Evolutionary conservation across 2,888 invertebrate genomes (phyloP).

Genomic region (Acheta domesticus): DNA sequence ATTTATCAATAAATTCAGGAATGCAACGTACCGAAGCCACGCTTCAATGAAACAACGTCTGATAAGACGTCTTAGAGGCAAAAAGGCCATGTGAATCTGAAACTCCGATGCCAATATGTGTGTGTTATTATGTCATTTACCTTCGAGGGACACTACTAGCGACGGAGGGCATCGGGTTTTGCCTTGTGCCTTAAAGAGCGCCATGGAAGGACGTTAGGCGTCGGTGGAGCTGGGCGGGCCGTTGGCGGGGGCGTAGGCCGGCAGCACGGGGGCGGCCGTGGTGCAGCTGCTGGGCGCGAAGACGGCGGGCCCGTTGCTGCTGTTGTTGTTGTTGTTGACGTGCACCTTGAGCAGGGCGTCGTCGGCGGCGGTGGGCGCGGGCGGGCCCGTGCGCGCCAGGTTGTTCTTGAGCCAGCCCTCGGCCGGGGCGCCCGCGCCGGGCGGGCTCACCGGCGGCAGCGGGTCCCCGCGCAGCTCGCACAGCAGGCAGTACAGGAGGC

Average conservation of each 20-base stretch:
- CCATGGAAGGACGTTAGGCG: not conserved
- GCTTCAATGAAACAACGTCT: too few relatives aligned
- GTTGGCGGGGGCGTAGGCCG: not conserved
- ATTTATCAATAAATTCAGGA: too few relatives aligned
- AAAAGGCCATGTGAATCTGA: too few relatives aligned
- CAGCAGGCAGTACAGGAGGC: slow-evolving; percentile 5
- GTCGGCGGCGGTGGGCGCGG: not conserved
- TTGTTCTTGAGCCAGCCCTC: slow-evolving; percentile 3
- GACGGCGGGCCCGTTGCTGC: not conserved
- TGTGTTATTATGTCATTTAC: too few relatives aligned
- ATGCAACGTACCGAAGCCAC: too few relatives aligned
- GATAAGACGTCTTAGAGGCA: too few relatives aligned
- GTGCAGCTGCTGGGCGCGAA: not conserved
- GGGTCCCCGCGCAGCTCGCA: not conserved
- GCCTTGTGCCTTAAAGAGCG: too few relatives aligned
- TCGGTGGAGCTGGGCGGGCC: not conserved
- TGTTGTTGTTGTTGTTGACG: too few relatives aligned
- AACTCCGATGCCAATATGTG: too few relatives aligned
- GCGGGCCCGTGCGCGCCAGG: not conserved
- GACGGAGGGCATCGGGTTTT: too few relatives aligned
- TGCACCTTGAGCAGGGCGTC: not conserved
- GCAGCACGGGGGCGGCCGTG: not conserved
- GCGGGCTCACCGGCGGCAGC: not conserved
- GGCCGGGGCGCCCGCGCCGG: not conserved
- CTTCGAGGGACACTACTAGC: too few relatives aligned